Conservation (phyloP, 2,888 invertebrate species). For the Anthrax anthrax region DNA sequence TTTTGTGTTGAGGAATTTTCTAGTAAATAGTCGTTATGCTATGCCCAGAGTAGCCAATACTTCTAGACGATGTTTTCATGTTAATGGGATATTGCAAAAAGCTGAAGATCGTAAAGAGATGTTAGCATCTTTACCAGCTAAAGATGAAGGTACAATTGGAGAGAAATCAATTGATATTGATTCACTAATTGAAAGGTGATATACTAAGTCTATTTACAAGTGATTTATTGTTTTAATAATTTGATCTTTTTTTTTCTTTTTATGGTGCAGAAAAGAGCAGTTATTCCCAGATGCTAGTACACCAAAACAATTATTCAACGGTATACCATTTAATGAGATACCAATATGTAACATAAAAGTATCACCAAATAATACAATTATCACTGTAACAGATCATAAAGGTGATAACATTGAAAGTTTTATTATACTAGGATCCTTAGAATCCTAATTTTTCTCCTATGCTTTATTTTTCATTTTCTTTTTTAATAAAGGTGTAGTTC, state of each 20-base stretch:
- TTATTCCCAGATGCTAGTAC: constrained; percentile 63
- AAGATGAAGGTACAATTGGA: constrained; percentile 66
- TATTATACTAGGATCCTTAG: not conserved
- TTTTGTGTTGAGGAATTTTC: too few relatives aligned
- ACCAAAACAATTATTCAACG: constrained; percentile 56
- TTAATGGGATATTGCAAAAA: constrained; percentile 23
- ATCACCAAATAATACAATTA: constrained; percentile 77
- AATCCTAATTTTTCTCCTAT: too few relatives aligned
- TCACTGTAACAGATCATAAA: constrained; percentile 54
- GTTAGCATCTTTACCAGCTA: constrained; percentile 38
- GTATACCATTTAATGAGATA: constrained; percentile 60
- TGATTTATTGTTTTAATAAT: too few relatives aligned
- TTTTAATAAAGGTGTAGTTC: constrained; percentile 39
- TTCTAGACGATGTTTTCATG: constrained; percentile 16
- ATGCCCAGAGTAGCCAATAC: too few relatives aligned
- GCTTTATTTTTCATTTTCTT: constrained; percentile 11
- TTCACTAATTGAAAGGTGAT: constrained; percentile 32
- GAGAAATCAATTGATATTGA: constrained; percentile 61
- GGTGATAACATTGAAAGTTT: constrained; percentile 35
- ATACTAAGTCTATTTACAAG: not conserved
- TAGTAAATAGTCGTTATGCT: too few relatives aligned
- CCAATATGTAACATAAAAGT: constrained; percentile 73
- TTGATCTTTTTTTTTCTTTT: not conserved
- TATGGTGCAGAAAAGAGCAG: constrained; percentile 44
- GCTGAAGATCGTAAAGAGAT: constrained; percentile 40